phyloP scores from a whole-genome alignment of 2,797 vertebrate species.

The Bufotes viridis region DNA sequence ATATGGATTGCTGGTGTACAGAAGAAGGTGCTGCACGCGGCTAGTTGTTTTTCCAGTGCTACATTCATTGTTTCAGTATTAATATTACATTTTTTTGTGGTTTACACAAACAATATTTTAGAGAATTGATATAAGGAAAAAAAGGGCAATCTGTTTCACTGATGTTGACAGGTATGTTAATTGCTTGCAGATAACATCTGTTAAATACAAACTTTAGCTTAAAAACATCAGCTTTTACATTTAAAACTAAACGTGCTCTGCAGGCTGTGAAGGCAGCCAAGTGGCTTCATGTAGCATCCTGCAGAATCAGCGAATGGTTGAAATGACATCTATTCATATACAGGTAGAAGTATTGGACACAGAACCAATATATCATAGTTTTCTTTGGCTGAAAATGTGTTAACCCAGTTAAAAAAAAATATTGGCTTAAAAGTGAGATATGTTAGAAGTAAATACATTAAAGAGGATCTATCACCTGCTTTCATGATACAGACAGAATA shows the following conservation, averaged over 20 bases:
- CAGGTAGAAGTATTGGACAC: conserved; percentile 81
- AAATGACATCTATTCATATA: conserved; percentile 87
- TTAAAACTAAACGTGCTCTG: conserved; percentile 69
- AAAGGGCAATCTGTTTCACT: conserved; percentile 75
- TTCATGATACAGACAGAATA: too few relatives aligned
- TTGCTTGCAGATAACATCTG: conserved; percentile 88
- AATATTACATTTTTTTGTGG: conserved; percentile 72
- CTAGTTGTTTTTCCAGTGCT: conserved; percentile 64
- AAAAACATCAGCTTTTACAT: conserved; percentile 70
- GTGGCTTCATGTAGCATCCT: conserved; percentile 71
- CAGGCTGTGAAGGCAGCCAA: conserved; percentile 65
- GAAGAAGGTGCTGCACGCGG: conserved; percentile 64
- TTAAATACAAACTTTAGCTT: conserved; percentile 73
- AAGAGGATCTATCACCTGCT: not conserved
- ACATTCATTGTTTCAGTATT: conserved; percentile 70
- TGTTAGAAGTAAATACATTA: not conserved
- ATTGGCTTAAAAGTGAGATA: not conserved
- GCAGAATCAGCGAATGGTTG: conserved; percentile 82
- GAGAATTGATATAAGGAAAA: conserved; percentile 65
- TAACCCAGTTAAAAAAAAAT: not conserved
- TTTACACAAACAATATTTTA: conserved; percentile 70
- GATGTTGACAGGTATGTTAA: conserved; percentile 83
- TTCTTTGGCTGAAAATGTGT: conserved; percentile 70
- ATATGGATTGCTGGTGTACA: conserved; percentile 60
- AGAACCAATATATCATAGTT: conserved; percentile 84